Evolutionary conservation across 2,113 vertebrate genomes (phyloP).

Genomic region (Phylloscopus trochiloides): DNA sequence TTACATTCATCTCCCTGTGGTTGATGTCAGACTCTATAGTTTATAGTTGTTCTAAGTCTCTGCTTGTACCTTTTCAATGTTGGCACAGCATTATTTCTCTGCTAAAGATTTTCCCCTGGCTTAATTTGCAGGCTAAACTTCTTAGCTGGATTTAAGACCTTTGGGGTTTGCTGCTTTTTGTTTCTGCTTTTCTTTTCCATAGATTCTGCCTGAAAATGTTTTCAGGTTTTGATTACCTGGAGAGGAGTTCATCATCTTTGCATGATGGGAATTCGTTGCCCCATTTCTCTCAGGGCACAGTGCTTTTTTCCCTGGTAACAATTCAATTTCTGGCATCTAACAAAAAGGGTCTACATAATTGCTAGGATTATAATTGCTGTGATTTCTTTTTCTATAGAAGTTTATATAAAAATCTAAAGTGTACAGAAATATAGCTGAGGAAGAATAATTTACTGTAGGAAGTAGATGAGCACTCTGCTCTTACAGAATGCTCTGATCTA

Average conservation of each 20-base stretch:
- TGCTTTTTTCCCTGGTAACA: neutral
- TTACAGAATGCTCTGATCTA: neutral
- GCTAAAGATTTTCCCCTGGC: neutral
- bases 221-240: slow-evolving; percentile 1
- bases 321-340: neutral
- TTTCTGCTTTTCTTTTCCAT: neutral
- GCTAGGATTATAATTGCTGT: neutral
- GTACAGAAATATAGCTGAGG: neutral
- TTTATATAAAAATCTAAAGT: neutral
- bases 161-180: neutral
- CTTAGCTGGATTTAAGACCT: neutral
- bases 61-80: neutral
- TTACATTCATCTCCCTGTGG: neutral
- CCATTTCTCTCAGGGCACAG: neutral
- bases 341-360: neutral
- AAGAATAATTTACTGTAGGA: neutral
- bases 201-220: neutral
- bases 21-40: neutral
- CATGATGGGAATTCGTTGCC: neutral
- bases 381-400: neutral
- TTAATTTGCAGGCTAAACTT: neutral
- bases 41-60: neutral
- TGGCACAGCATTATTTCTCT: neutral
- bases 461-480: neutral
- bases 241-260: neutral